Evolutionary conservation across 2,888 invertebrate species (phyloP), one percentile per base, ranked within the genome.

Genomic region (Melikaiella ostensackeni): DNA sequence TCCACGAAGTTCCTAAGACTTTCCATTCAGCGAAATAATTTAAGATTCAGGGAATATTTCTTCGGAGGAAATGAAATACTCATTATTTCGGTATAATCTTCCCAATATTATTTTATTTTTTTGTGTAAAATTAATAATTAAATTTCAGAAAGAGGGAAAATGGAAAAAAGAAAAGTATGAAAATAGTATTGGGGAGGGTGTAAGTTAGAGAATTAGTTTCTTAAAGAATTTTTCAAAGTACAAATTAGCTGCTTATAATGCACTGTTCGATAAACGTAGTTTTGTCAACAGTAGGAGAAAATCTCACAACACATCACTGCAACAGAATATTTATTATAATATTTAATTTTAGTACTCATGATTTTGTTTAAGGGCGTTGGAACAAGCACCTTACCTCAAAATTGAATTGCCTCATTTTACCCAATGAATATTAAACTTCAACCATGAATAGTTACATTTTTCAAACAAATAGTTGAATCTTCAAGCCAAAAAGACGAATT

Each of bases 161-260:
- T 0, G 7, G 11, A 55, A 9, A 55, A 50, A 2, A 55, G 4
- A 9, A 55, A 11, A 21, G 21, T 55, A 63, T 38, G 6, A 66
- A 66, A 27, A 66, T 19, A 16, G 19, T 19, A 38, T 66, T 66
- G 46, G 27, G 42, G 42, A 50, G 50, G n/a, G 30, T 33, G 9
- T 55, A 30, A 19, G 30, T 55, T 70, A 30, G 30, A 2, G 5
- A 27, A 55, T 55, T 55, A 42, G 50, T 50, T 33, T 50, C 11
- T 46, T 16, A 46, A 50, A 70, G n/a, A 30, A 33, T 70, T 70
- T 46, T 42, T 42, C 27, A 64, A 24, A 64, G 64, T 50, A 50
- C 46, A 70, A 70, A 70, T 55, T 50, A 42, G 42, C 16, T 66
- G 11, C 46, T 63, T 63, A 63, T 35, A 63, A 63, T 63, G 16